These are phyloP conservation scores for Bellardia pandia DNA, from an alignment of 2,888 invertebrate genomes.

Conservation along the genomic window DNA sequence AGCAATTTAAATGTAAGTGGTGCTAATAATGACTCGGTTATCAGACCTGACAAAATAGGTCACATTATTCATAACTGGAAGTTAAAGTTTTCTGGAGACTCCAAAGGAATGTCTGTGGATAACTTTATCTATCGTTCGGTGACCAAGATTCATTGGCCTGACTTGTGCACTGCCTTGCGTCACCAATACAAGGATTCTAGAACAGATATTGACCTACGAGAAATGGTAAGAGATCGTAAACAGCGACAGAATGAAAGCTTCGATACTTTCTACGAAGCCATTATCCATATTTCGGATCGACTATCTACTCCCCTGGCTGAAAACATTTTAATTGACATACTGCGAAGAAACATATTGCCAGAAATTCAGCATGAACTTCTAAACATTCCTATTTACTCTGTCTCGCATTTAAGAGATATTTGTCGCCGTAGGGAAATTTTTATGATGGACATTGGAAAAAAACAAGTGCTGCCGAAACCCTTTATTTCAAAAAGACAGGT, in stretches of 20 bases:
- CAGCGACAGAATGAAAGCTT: constrained; percentile 53
- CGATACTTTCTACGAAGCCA: constrained; percentile 52
- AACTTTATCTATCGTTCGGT: constrained; percentile 63
- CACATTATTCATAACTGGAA: constrained; percentile 62
- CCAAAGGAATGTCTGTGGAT: constrained; percentile 26
- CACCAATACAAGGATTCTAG: constrained; percentile 53
- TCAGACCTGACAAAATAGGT: constrained; percentile 42
- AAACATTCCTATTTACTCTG: constrained; percentile 19
- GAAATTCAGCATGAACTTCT: no score
- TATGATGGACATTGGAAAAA: constrained; percentile 10
- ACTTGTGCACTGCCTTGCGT: no score
- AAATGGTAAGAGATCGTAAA: constrained; percentile 55
- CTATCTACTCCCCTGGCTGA: constrained; percentile 11
- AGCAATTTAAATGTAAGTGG: not conserved
- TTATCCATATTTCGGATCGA: constrained; percentile 48
- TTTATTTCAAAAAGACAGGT: not conserved
- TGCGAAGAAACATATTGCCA: constrained; percentile 36
- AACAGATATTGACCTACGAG: constrained; percentile 53
- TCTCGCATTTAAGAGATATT: constrained; percentile 40
- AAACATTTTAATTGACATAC: constrained; percentile 40
- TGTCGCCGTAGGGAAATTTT: constrained; percentile 47
- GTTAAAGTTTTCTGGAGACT: constrained; percentile 49
- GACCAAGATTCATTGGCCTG: constrained; percentile 30
- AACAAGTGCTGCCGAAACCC: not conserved
- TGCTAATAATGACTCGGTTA: not conserved